phyloP scores from a whole-genome alignment of 2,888 invertebrate species.

The Zootermopsis nevadensis region DNA sequence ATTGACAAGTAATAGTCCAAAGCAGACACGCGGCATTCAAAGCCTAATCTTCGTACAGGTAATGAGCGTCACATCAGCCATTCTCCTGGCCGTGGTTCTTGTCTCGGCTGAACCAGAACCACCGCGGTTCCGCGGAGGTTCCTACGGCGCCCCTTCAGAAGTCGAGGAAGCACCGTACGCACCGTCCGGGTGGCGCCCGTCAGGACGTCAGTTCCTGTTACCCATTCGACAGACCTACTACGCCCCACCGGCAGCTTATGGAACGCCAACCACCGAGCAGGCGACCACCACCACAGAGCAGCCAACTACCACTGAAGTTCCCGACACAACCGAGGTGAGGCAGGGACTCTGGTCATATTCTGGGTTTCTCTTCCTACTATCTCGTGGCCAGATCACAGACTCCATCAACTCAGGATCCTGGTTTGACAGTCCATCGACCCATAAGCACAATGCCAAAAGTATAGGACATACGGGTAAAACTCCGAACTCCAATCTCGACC shows the following conservation, averaged over 20 bases:
- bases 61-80: not conserved
- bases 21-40: too few species aligned
- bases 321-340: slow-evolving; percentile 48
- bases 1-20: too few species aligned
- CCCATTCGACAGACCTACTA: slow-evolving; percentile 55
- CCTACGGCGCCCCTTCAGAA: slow-evolving; percentile 55
- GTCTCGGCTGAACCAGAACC: slow-evolving; percentile 36
- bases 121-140: slow-evolving; percentile 7
- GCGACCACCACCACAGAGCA: slow-evolving; percentile 38
- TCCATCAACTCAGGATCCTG: too few species aligned
- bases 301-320: slow-evolving; percentile 47
- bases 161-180: slow-evolving; percentile 59
- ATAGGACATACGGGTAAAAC: too few species aligned
- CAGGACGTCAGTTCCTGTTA: slow-evolving; percentile 60
- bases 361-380: too few species aligned
- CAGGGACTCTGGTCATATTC: too few species aligned
- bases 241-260: slow-evolving; percentile 47
- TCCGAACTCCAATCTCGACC: too few species aligned
- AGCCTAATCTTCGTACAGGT: not conserved
- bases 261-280: slow-evolving; percentile 40
- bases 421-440: too few species aligned
- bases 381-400: too few species aligned
- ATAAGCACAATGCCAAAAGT: too few species aligned
- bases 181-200: slow-evolving; percentile 63
- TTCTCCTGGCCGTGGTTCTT: slow-evolving; percentile 26